Evolutionary conservation across 2,888 invertebrate species (phyloP), one percentile per base, ranked within the genome.

Genomic region (Tupiocoris notatus): DNA sequence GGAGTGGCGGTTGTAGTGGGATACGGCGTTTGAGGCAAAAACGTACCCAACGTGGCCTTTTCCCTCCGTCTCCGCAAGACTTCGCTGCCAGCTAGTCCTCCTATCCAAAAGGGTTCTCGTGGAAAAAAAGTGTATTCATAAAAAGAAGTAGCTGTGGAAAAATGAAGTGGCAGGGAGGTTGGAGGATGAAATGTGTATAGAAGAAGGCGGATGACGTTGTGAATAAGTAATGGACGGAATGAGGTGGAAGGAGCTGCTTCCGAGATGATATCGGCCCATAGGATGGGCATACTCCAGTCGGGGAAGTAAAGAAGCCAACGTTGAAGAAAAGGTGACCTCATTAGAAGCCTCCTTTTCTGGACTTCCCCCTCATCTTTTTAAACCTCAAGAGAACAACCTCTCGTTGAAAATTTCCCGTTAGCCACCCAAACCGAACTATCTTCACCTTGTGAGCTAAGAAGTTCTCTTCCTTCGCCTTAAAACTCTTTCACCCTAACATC

Each of bases 211-310:
- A 65, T 65, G 65, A 65, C 65, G 25, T 39, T 65, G 65, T 65
- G 65, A 65, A 65, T 65, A 65, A 65, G 65, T 65, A 65, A 65
- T 65, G 65, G 20, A 24, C 65, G 65, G 39, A 39, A 39, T 39
- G 39, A 39, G 39, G 39, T 39, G 39, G 39, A 39, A 39, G 39
- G 39, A n/a, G n/a, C n/a, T 12, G 39, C 39, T 39, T 39, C 39
- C 39, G 39, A 39, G 39, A 39, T 39, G 39, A 39, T 39, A 39
- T 39, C 39, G 39, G 39, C 39, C 39, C 39, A 39, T 39, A 39
- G 39, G 39, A 39, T 39, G 39, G 39, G 39, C 39, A 39, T 39
- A 39, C 39, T 39, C 39, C 39, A 39, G 39, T 39, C 39, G 39
- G 39, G 39, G 12, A 39, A 39, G 39, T 39, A 39, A 39, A 39